Percentiles rank a stretch among this genome's conserved stretches.
Evolutionary conservation across 2,888 invertebrate species (phyloP).

Genomic region (Trachelus stipa): DNA sequence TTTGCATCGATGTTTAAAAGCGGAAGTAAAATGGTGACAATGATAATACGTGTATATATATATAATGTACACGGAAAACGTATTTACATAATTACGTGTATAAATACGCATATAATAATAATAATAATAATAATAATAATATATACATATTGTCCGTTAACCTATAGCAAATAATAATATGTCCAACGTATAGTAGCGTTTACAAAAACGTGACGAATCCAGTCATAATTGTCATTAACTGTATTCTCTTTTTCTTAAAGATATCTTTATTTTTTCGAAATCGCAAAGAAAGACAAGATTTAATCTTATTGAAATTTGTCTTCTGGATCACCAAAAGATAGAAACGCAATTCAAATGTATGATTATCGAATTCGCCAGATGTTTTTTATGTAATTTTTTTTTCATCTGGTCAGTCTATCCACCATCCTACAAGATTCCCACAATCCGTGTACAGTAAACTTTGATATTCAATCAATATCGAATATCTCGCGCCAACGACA

Average conservation of each 20-base stretch:
- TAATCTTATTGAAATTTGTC: not conserved
- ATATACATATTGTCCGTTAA: constrained; percentile 48
- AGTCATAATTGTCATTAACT: not conserved
- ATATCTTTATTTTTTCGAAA: not conserved
- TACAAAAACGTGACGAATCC: not conserved
- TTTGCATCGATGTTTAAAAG: constrained; percentile 54
- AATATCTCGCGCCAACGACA: not conserved
- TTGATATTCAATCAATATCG: not conserved
- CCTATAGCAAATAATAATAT: constrained; percentile 47
- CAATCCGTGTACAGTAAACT: not conserved
- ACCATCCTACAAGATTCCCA: too few species aligned
- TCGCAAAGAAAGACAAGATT: not conserved
- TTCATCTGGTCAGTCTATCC: not conserved
- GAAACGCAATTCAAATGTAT: not conserved
- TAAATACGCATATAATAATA: constrained; percentile 37
- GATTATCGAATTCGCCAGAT: not conserved
- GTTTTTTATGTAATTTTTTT: not conserved
- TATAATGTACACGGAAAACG: constrained; percentile 6
- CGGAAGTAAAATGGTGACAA: constrained; percentile 38
- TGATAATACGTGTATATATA: constrained; percentile 34
- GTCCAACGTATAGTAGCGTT: constrained; percentile 6
- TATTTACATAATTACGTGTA: constrained; percentile 34
- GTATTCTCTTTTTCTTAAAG: not conserved
- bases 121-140: constrained; percentile 15
- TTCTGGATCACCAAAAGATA: not conserved